Conservation (phyloP, 2,888 invertebrate species). For the Athalia cordata region DNA sequence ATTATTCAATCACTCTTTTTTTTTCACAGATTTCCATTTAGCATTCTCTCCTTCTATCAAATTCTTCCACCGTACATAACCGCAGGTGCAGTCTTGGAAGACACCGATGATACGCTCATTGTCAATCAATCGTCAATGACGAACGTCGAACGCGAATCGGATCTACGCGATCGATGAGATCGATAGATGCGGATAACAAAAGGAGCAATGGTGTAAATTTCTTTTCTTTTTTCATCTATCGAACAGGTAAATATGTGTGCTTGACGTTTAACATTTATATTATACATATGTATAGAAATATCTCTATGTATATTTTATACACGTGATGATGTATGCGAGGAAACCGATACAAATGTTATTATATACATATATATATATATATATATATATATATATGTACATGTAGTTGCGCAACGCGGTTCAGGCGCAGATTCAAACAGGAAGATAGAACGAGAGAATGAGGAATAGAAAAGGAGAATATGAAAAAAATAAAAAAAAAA, state of each 20-base stretch:
- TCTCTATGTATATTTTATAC: too few species aligned
- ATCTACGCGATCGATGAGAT: conserved; percentile 2
- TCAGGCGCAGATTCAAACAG: conserved; percentile 41
- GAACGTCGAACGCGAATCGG: not conserved
- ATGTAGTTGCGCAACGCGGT: conserved; percentile 26
- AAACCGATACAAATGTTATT: too few species aligned
- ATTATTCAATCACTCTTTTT: too few species aligned
- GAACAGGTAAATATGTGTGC: too few species aligned
- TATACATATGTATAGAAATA: too few species aligned
- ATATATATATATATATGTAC: not conserved
- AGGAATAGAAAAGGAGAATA: not conserved
- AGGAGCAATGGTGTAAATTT: not conserved
- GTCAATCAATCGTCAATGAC: conserved; percentile 21
- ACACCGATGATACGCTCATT: not conserved
- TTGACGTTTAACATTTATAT: too few species aligned
- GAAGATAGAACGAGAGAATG: not conserved
- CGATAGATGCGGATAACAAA: not conserved
- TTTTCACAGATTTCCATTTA: too few species aligned
- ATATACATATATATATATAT: not conserved
- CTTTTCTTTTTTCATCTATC: too few species aligned
- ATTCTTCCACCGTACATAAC: too few species aligned
- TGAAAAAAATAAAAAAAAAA: conserved; percentile 23
- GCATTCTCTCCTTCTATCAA: too few species aligned
- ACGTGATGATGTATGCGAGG: too few species aligned
- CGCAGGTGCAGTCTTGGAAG: too few species aligned